Evolutionary conservation across 2,888 invertebrate species (phyloP).

Genomic region (Pandemis cinnamomeana): DNA sequence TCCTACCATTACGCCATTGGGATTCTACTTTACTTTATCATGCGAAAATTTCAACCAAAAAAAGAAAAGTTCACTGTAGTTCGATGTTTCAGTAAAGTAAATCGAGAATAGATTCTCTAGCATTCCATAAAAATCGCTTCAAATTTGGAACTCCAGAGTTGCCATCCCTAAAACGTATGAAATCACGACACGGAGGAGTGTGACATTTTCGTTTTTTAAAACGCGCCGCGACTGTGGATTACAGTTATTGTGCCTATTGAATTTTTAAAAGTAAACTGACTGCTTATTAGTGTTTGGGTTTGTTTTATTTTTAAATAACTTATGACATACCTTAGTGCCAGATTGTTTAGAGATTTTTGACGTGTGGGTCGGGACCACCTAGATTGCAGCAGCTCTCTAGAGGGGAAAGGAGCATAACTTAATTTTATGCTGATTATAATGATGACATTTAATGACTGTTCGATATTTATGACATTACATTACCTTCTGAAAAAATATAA

Average conservation of each 20-base stretch:
- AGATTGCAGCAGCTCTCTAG: background rate
- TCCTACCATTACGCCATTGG: too few species aligned
- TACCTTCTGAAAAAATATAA: too few species aligned
- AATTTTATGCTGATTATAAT: too few species aligned
- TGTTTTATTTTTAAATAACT: background rate
- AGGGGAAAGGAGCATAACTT: too few species aligned
- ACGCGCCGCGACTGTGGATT: conserved; percentile 25
- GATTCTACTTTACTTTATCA: too few species aligned
- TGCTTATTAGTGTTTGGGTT: conserved; percentile 59
- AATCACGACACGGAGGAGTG: conserved; percentile 63
- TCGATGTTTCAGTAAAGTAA: background rate
- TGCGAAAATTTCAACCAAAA: too few species aligned
- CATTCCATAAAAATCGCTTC: background rate
- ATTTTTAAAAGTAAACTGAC: conserved; percentile 43
- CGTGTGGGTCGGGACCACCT: background rate
- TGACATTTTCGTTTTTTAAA: conserved; percentile 58
- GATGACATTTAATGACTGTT: too few species aligned
- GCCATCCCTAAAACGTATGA: conserved; percentile 33
- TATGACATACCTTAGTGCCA: background rate
- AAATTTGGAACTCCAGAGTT: background rate
- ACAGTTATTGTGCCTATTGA: conserved; percentile 38
- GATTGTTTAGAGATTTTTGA: background rate
- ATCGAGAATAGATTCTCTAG: background rate
- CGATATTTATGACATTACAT: too few species aligned
- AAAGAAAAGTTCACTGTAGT: too few species aligned